Evolutionary conservation across 2,888 invertebrate genomes (phyloP).

Genomic region (Arctia plantaginis): DNA sequence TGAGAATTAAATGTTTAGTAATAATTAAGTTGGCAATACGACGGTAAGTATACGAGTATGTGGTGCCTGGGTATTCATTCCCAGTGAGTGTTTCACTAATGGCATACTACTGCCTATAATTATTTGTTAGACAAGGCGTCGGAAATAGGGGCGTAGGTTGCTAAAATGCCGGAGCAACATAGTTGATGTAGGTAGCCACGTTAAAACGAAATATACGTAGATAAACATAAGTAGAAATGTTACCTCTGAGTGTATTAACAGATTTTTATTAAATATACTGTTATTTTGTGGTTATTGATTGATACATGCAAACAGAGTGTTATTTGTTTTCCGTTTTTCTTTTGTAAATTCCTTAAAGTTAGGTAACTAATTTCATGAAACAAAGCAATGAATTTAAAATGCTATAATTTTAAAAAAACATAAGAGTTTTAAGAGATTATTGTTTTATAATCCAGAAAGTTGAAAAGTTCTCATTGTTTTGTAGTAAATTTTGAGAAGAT

Average conservation of each 20-base stretch:
- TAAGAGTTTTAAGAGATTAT: no score
- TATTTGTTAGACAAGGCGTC: neutral
- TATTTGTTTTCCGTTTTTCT: no score
- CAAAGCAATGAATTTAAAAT: no score
- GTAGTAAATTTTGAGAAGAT: no score
- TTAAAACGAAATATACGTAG: slow-evolving; percentile 25
- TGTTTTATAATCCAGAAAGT: no score
- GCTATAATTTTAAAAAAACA: no score
- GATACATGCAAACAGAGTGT: no score
- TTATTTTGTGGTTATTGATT: slow-evolving; percentile 41
- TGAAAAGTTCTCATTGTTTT: no score
- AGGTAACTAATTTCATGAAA: no score
- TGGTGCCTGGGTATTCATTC: neutral
- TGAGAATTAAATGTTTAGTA: neutral
- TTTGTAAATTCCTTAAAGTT: no score
- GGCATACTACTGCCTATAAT: neutral
- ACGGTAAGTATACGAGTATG: neutral
- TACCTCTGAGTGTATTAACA: slow-evolving; percentile 2
- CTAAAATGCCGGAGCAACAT: slow-evolving; percentile 47
- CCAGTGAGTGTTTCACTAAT: neutral
- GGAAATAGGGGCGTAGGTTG: neutral
- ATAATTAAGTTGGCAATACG: neutral
- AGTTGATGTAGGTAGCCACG: slow-evolving; percentile 48
- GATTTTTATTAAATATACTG: slow-evolving; percentile 24
- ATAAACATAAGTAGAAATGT: slow-evolving; percentile 29